Evolutionary conservation across 2,113 vertebrate species (phyloP).

Genomic region (Okapia johnstoni): DNA sequence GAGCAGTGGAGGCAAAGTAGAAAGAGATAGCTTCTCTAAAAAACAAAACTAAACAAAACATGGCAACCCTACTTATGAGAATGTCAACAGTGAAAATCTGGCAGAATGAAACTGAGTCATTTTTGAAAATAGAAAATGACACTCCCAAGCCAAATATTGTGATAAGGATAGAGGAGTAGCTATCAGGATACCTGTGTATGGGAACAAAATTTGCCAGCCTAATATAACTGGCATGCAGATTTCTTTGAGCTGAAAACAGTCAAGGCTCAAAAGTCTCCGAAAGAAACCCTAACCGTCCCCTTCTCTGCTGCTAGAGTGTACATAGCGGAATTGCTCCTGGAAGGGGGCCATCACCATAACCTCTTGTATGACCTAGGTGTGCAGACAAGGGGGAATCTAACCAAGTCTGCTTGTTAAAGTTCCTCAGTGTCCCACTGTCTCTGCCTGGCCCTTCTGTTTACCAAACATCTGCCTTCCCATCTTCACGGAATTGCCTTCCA

Average conservation of each 20-base stretch:
- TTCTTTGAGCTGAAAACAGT: not conserved
- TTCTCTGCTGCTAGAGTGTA: not conserved
- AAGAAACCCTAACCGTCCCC: not conserved
- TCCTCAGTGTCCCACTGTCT: not conserved
- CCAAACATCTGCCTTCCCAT: not conserved
- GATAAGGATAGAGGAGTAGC: not conserved
- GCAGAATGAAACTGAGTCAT: not conserved
- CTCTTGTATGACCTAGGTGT: not conserved
- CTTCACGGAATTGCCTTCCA: not conserved
- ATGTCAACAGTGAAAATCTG: not conserved
- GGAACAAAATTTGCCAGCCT: not conserved
- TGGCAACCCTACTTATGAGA: not conserved
- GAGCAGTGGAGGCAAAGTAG: not conserved
- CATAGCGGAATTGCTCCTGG: accelerated
- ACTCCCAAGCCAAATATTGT: too few species aligned
- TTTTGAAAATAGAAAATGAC: not conserved
- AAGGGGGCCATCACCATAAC: not conserved
- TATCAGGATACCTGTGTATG: too few species aligned
- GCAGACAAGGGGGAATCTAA: not conserved
- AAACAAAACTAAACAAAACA: not conserved
- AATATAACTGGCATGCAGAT: not conserved
- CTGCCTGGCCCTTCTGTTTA: not conserved
- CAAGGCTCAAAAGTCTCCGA: not conserved
- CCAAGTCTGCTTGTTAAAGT: not conserved
- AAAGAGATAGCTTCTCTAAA: too few species aligned